Evolutionary conservation across 2,888 invertebrate genomes (phyloP), one percentile per base, ranked within the genome.

Genomic region (Acanthosepion lycidas): DNA sequence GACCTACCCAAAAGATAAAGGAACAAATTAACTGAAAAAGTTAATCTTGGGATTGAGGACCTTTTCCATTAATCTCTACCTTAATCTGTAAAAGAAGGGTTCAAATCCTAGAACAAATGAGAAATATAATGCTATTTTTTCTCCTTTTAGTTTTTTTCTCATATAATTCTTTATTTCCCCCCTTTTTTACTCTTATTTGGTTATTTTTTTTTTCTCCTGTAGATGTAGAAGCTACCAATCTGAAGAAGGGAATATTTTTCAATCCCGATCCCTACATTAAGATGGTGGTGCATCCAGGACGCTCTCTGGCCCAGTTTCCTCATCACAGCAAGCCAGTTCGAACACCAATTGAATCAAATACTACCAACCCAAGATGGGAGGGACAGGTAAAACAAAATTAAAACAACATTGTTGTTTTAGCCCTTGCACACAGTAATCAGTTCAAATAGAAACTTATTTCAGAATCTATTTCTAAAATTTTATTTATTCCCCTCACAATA

Each of bases 251-350:
- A 26, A 97, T 98, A 96, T 97, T 98, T 96, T 98, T 98, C 96
- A 97, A 97, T 96, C 98, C 97, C 92, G 97, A 98, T 95, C 98
- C 98, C 0, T 98, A 98, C 95, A 96, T 97, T 48, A 98, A 98
- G 96, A 96, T 98, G 95, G 96, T 97, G n/a, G 96, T 97, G 49
- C 96, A 97, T 95, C 97, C 98, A 12, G 97, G 97, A 9, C 96
- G 96, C 94, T 96, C 96, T 64, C 95, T 96, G 4, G 95, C 95
- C 8, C 96, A 96, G 6, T 95, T 97, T 91, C 96, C 97, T 18
- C 97, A 97, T 96, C 97, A 97, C 96, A 96, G 97, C 55, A 97
- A 97, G 95, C 97, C 97, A 94, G 95, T 96, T 64, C 96, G 97
- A 93, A 97, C 97, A 8, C 95, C 96, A 94, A 97, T 97, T 48